phyloP scores from a whole-genome alignment of 2,797 vertebrate species.

The Podarcis lilfordi region DNA sequence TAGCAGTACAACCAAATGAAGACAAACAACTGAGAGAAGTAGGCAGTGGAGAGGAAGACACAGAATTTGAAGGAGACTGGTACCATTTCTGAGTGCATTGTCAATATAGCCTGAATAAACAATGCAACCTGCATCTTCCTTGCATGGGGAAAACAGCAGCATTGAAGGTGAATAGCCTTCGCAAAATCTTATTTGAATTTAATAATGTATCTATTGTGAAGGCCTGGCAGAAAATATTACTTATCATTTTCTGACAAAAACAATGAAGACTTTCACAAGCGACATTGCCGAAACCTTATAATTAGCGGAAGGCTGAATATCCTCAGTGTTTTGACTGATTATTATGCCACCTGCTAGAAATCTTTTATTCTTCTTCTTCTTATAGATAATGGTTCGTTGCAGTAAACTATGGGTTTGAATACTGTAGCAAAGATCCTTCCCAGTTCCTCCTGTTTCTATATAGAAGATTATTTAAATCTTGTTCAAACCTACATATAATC shows the following conservation, averaged over 20 bases:
- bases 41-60: too few relatives aligned
- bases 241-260: not conserved
- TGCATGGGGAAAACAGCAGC: not conserved
- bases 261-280: not conserved
- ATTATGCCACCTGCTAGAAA: not conserved
- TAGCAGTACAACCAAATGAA: too few relatives aligned
- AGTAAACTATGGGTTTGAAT: not conserved
- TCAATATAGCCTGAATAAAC: not conserved
- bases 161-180: not conserved
- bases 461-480: constrained; percentile 11
- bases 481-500: not conserved
- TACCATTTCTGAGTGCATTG: not conserved
- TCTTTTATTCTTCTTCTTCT: not conserved
- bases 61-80: too few relatives aligned
- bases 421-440: not conserved
- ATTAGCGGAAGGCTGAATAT: not conserved
- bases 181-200: not conserved
- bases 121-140: not conserved
- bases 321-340: not conserved
- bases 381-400: not conserved
- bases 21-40: too few relatives aligned
- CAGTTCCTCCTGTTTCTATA: not conserved
- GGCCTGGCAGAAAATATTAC: not conserved
- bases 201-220: not conserved
- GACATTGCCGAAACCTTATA: not conserved